phyloP scores from a whole-genome alignment of 2,888 invertebrate genomes.

The Cabera pusaria region DNA sequence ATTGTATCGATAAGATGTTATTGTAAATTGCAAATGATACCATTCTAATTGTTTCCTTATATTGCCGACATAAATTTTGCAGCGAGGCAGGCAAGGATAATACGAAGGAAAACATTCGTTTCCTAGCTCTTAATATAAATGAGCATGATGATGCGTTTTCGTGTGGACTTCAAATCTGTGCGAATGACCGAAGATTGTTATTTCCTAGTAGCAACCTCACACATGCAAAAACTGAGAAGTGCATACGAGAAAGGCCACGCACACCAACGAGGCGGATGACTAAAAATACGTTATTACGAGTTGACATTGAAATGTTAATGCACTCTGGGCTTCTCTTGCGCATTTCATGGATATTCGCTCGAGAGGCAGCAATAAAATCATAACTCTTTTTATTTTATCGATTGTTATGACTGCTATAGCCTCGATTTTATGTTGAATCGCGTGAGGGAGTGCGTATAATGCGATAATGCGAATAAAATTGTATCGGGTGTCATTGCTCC shows the following conservation, averaged over 20 bases:
- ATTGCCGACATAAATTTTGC: constrained; percentile 35
- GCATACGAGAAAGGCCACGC: constrained; percentile 64
- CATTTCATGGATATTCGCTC: constrained; percentile 67
- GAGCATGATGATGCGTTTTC: constrained; percentile 38
- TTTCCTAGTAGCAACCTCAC: constrained; percentile 62
- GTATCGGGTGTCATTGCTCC: constrained; percentile 56
- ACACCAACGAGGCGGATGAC: constrained; percentile 60
- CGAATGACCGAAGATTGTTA: constrained; percentile 61
- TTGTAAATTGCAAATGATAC: constrained; percentile 54
- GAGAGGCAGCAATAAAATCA: constrained; percentile 47
- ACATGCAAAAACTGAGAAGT: constrained; percentile 39
- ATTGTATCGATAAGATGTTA: constrained; percentile 57
- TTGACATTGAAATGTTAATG: constrained; percentile 83
- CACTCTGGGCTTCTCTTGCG: constrained; percentile 66
- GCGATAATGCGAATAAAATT: constrained; percentile 60
- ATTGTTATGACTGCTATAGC: constrained; percentile 67
- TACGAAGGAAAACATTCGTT: constrained; percentile 30
- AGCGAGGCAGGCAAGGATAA: constrained; percentile 28
- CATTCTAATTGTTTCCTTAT: constrained; percentile 63
- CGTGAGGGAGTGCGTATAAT: constrained; percentile 45
- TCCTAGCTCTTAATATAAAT: constrained; percentile 35
- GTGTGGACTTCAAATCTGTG: constrained; percentile 44
- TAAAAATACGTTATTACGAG: constrained; percentile 77
- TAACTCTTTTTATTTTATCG: constrained; percentile 60
- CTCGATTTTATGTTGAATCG: constrained; percentile 52